A percentile compares a stretch with the other conserved stretches of the same genome.
phyloP scores from a whole-genome alignment of 2,888 invertebrate genomes.

The Blera fallax region DNA sequence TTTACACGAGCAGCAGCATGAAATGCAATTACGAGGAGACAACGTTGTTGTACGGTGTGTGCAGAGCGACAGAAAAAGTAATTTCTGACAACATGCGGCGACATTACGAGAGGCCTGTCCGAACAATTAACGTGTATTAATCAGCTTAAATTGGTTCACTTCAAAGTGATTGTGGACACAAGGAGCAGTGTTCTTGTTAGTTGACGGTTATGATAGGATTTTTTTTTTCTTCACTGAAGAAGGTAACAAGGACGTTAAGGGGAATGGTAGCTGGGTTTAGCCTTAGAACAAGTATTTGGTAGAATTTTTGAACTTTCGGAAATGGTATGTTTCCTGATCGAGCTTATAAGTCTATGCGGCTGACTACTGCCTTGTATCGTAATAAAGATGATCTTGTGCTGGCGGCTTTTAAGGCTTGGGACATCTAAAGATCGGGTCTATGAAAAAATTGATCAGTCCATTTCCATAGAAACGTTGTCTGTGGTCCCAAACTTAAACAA shows the following conservation, averaged over 20 bases:
- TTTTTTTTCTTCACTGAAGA: background rate
- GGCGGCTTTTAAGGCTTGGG: too few species aligned
- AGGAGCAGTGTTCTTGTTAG: slow-evolving; percentile 14
- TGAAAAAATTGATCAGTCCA: too few species aligned
- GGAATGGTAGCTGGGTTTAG: background rate
- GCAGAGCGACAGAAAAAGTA: slow-evolving; percentile 18
- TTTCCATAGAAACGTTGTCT: too few species aligned
- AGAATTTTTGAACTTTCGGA: background rate
- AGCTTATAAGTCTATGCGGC: too few species aligned
- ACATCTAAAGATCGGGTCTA: too few species aligned
- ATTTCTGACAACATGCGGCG: slow-evolving; percentile 57
- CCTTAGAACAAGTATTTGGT: background rate
- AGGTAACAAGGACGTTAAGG: background rate
- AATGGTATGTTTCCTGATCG: too few species aligned
- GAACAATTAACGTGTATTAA: slow-evolving; percentile 66
- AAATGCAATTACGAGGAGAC: slow-evolving; percentile 56
- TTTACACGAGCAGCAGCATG: slow-evolving; percentile 66
- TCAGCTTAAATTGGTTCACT: slow-evolving; percentile 64
- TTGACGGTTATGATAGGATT: slow-evolving; percentile 6
- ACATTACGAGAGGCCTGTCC: slow-evolving; percentile 57
- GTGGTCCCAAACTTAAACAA: too few species aligned
- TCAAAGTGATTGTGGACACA: slow-evolving; percentile 43
- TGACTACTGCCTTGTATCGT: too few species aligned
- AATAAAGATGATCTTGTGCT: too few species aligned
- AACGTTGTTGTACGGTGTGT: slow-evolving; percentile 19